Evolutionary conservation across 2,797 vertebrate genomes (phyloP), one percentile per base, ranked within the genome.

Genomic region (Sternotherus odoratus): DNA sequence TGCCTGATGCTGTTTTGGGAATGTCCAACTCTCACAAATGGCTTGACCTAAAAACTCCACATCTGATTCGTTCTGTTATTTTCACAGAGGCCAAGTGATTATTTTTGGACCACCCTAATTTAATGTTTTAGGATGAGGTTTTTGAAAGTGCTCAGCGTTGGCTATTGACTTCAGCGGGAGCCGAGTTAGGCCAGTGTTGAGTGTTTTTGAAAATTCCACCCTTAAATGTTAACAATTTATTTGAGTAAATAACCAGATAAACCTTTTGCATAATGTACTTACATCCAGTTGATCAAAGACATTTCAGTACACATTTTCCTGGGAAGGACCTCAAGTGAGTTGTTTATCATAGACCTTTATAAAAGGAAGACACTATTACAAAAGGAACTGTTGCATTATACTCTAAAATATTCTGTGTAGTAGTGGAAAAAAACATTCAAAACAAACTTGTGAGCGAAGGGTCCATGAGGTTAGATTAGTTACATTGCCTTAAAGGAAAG

Each of bases 261-360:
- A 75, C 43, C 3, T 72, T 82, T 54, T 46, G 5, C 39, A 12
- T 54, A 16, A 90, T 95, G 94, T 90, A 98, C 98, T 99, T 97
- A 98, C 98, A 99, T 96, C 98, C 97, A 98, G 91, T 98, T 98
- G 95, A 98, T 96, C 49, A 94, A 93, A 87, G 98, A 98, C 97
- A 98, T 98, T 96, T 98, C 97, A 78, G 96, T 92, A 91, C 98
- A 99, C 92, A 99, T 97, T 5, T 95, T 97, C 77, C 97, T 96
- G 50, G 98, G 98, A 86, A 99, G 97, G 79, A 97, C 97, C 92
- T 98, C 95, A 93, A 99, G 92, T 26, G 97, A 97, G 13, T 98
- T 98, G 92, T 98, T 98, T 95, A 98, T 98, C 98, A 99, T 97
- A 78, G 98, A 98, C 93, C 98, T 99, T 97, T 74, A 50, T 50